Evolutionary conservation across 2,888 invertebrate species (phyloP), one percentile per base, ranked within the genome.

Genomic region (Apantesis nais): DNA sequence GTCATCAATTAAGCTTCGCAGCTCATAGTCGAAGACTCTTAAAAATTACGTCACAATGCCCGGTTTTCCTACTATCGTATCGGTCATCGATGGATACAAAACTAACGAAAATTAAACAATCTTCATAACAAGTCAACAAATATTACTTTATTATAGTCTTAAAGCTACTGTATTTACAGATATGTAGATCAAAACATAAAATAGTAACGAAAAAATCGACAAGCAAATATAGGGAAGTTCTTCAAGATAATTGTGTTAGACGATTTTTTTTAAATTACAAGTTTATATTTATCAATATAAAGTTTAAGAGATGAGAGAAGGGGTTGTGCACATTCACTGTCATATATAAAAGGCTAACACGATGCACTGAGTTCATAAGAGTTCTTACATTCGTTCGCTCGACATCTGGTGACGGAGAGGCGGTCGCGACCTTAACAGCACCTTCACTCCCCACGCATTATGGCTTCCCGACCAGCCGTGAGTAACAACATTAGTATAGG

Each of bases 291-390:
- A 78, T 86, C 82, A 79, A 85, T 83, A 83, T 80, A 74, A 83
- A 82, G 76, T 83, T 86, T 84, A 78, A 75, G 71, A 74, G 78
- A 61, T 60, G 74, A 82, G 86, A 89, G 93, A 89, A 93, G 93
- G 92, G 92, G 92, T 86, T 86, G 88, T 85, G 88, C 81, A 86
- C 91, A 86, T 93, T 93, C 93, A 91, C 93, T 88, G 88, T 88
- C 85, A 90, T 93, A 90, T 93, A 94, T 93, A 94, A 88, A 93
- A 93, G 91, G 87, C 88, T 84, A 76, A 74, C 82, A 80, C 82
- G 81, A 74, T 78, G 77, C 76, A 78, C 75, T 74, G 75, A 85
- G 76, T 82, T 84, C 87, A 90, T 83, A 88, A 87, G 85, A 90
- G 85, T 88, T 82, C 81, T 83, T 82, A 81, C 87, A 76, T 87